Base-by-base conservation (phyloP, 2,888 invertebrate species). In the Ernsta delagoae region DNA sequence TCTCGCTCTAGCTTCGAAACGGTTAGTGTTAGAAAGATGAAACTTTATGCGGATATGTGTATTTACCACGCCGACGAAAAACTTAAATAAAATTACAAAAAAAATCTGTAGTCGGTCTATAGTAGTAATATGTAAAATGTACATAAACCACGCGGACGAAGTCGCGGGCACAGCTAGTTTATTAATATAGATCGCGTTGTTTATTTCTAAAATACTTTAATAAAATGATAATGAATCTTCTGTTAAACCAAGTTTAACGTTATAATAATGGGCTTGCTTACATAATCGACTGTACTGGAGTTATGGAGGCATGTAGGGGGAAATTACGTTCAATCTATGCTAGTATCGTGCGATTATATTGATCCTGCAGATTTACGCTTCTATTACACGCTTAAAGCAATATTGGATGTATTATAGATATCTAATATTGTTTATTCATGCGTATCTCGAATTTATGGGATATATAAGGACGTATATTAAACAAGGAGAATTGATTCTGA, bases 291-390 rank as follows among this genome's bases (percentile, higher is more conserved):
- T 54, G 41, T 43, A 43, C 41, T 78, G 56, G 31, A 80, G 36
- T 36, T 78, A 78, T 81, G 67, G 74, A 80, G 71, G 78, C 76
- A 81, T 79, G 83, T 81, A 77, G 73, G 72, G 78, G 78, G 77
- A 82, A 85, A 84, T 87, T 82, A 83, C 80, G 71, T 76, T 75
- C 75, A 74, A 74, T 77, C 74, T 78, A 75, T 75, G 77, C 77
- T 83, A 84, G 81, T 48, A 48, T 83, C 81, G 81, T 81, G 84
- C 79, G 76, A 83, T 82, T 83, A 84, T 84, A 87, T 87, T 84
- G 85, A 86, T 85, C 83, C 80, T 79, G 72, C 73, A 79, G 79
- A 79, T 80, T 81, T 79, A 78, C 70, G 73, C 67, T 61, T 61
- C 60, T 67, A 67, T 61, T 61, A 67, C 60, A 61, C 6, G 71